Percentiles rank a stretch among this genome's conserved stretches.
Evolutionary conservation across 2,113 vertebrate species (phyloP).

Genomic region (Corythoichthys haematopterus): DNA sequence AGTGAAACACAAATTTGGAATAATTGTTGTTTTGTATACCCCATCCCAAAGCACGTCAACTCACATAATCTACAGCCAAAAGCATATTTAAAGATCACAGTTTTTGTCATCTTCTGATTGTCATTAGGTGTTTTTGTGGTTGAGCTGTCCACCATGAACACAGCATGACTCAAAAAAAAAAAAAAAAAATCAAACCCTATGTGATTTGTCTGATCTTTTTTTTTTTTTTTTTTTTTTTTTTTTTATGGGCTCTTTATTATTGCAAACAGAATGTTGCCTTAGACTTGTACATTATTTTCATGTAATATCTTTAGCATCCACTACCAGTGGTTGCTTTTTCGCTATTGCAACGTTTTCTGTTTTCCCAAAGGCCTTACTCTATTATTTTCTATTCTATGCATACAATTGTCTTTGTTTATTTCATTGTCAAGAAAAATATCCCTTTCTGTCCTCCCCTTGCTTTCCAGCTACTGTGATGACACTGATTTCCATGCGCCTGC

Average conservation of each 20-base stretch:
- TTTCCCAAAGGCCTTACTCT: constrained; percentile 68
- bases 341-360: constrained; percentile 54
- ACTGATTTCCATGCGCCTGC: constrained; percentile 47
- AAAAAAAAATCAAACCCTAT: constrained; percentile 3
- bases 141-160: constrained; percentile 57
- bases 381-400: constrained; percentile 73
- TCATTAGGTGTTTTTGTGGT: constrained; percentile 28
- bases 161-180: constrained; percentile 36
- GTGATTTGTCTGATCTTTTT: constrained; percentile 22
- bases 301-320: constrained; percentile 57
- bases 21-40: constrained; percentile 27
- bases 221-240: constrained; percentile 17
- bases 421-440: constrained; percentile 54
- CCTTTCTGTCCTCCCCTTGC: constrained; percentile 33
- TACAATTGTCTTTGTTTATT: constrained; percentile 57
- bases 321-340: constrained; percentile 48
- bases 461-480: constrained; percentile 56
- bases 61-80: constrained; percentile 21
- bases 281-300: constrained; percentile 62
- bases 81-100: constrained; percentile 32
- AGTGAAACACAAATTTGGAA: constrained; percentile 45
- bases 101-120: constrained; percentile 30
- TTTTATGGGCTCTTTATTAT: constrained; percentile 39
- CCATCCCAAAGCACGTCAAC: constrained; percentile 5
- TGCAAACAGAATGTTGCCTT: constrained; percentile 72